Conservation (phyloP, 2,888 invertebrate species). For the Andrena chrysosceles region DNA sequence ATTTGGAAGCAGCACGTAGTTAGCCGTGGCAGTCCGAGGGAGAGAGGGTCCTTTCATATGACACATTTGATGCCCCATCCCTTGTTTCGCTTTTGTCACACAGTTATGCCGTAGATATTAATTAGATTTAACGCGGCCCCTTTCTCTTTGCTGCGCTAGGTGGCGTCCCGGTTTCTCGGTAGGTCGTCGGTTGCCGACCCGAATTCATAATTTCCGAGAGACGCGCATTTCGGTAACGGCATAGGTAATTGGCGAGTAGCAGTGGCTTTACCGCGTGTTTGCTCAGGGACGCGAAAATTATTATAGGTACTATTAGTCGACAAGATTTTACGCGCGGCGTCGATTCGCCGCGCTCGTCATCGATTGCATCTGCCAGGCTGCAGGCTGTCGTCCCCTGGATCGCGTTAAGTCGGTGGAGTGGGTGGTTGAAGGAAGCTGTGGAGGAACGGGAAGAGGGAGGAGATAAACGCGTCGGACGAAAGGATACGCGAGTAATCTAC, state of each 20-base stretch:
- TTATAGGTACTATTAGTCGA: background rate
- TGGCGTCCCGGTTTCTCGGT: slow-evolving; percentile 22
- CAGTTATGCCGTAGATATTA: slow-evolving; percentile 52
- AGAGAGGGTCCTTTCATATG: background rate
- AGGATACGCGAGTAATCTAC: background rate
- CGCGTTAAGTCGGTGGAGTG: background rate
- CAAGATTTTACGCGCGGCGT: background rate
- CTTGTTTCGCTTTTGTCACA: slow-evolving; percentile 23
- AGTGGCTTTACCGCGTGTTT: slow-evolving; percentile 10
- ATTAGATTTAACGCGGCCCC: slow-evolving; percentile 48
- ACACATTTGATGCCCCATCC: background rate
- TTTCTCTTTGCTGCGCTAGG: slow-evolving; percentile 39
- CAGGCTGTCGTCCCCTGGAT: background rate
- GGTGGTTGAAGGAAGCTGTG: background rate
- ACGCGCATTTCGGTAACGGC: slow-evolving; percentile 37
- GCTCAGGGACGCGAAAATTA: slow-evolving; percentile 18
- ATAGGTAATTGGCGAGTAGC: slow-evolving; percentile 36
- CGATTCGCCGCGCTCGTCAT: background rate
- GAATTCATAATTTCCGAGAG: slow-evolving; percentile 55
- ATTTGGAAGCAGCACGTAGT: background rate
- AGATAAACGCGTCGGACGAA: background rate
- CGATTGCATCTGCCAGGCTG: background rate
- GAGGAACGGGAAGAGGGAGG: no score
- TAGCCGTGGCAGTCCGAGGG: background rate
- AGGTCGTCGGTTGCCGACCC: slow-evolving; percentile 24